Evolutionary conservation across 1,140 invertebrate species (phyloP).

Genomic region (Sitodiplosis mosellana): DNA sequence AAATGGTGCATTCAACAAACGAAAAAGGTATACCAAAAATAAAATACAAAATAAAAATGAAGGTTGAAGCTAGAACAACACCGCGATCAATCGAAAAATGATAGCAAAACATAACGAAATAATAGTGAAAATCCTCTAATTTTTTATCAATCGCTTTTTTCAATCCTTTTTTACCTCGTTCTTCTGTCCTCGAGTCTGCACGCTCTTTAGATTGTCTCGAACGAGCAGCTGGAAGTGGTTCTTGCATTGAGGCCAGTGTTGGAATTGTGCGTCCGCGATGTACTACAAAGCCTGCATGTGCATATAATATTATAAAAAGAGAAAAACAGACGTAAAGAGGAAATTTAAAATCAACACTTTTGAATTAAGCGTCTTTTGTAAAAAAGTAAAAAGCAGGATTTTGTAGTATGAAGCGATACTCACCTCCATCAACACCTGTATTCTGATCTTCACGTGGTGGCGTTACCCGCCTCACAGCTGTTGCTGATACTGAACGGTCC

Average conservation of each 20-base stretch:
- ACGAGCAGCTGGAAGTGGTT: conserved; percentile 32
- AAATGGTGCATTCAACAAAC: not conserved
- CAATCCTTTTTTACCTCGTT: conserved; percentile 25
- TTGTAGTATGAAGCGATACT: no score
- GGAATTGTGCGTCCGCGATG: conserved; percentile 58
- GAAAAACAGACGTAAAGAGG: not conserved
- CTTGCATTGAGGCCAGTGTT: conserved; percentile 47
- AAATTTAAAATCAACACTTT: no score
- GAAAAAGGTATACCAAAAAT: conserved; percentile 2
- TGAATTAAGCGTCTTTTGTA: no score
- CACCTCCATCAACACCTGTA: not conserved
- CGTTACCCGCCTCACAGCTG: not conserved
- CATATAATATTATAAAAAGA: not conserved
- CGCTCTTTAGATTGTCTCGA: conserved; percentile 39
- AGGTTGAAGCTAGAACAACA: no score
- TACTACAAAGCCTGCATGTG: conserved; percentile 45
- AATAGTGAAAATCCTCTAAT: not conserved
- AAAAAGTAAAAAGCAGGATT: not conserved
- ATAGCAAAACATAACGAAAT: conserved; percentile 1
- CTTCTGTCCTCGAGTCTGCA: conserved; percentile 41
- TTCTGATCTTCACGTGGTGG: not conserved
- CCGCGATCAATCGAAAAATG: no score
- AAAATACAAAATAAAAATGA: conserved; percentile 2
- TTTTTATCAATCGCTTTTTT: no score
- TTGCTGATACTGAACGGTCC: conserved; percentile 18